phyloP scores from a whole-genome alignment of 1,140 invertebrate genomes.

The Drosophila eugracilis region DNA sequence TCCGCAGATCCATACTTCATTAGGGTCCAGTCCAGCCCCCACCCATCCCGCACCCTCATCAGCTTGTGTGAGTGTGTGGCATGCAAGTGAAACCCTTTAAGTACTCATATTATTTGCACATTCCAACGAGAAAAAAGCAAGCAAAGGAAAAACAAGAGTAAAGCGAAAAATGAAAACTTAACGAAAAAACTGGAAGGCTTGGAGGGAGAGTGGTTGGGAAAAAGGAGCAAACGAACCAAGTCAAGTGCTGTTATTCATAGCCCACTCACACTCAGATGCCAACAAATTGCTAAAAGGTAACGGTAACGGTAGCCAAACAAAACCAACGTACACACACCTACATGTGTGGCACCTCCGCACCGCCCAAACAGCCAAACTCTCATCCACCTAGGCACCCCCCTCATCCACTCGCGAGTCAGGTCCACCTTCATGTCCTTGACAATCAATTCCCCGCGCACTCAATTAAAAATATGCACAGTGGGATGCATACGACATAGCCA shows the following conservation, averaged over 20 bases:
- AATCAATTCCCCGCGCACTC: constrained; percentile 82
- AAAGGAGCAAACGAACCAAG: constrained; percentile 60
- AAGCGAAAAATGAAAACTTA: constrained; percentile 30
- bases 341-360: constrained; percentile 44
- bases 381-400: constrained; percentile 1
- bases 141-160: constrained; percentile 27
- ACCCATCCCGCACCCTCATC: neutral
- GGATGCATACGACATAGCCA: constrained; percentile 60
- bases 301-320: constrained; percentile 70
- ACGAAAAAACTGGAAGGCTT: constrained; percentile 28
- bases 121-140: constrained; percentile 24
- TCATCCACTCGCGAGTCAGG: constrained; percentile 55
- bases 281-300: constrained; percentile 77
- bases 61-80: constrained; percentile 14
- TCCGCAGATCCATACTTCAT: constrained; percentile 47
- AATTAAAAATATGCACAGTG: constrained; percentile 80
- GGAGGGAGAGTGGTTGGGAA: constrained; percentile 10
- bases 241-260: constrained; percentile 79
- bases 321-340: constrained; percentile 32
- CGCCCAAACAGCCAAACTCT: constrained; percentile 11
- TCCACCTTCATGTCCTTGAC: constrained; percentile 79
- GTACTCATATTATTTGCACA: constrained; percentile 75
- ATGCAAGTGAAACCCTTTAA: constrained; percentile 62
- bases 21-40: constrained; percentile 16
- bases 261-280: constrained; percentile 41